Base-by-base conservation (phyloP, 2,113 vertebrate genomes). In the Urocynchramus pylzowi region DNA sequence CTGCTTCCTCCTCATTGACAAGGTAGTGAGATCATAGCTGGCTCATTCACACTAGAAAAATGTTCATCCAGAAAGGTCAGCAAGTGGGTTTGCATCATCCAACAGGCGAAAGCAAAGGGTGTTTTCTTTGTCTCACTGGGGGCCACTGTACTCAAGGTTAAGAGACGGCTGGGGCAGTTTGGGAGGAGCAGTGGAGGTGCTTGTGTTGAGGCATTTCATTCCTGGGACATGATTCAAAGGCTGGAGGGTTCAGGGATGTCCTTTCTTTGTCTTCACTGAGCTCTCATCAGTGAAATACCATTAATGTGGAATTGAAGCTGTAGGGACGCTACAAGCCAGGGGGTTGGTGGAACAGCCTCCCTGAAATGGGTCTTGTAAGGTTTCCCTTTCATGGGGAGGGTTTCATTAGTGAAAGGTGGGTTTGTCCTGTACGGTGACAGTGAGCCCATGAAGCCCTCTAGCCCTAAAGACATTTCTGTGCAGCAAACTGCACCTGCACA, bases 11-110 rank as follows among this genome's bases (percentile, higher is more conserved):
- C 86, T 95, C 93, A 92, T 96, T 94, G 92, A 95, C 94, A 97
- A 97, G 97, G 85, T 94, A 96, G 96, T 97, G 96, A 97, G 95
- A 94, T 97, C 97, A 98, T 97, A 93, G 96, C 91, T 95, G 94
- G 93, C 91, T 87, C 92, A 91, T 95, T 96, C 91, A 95, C 95
- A 90, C 93, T 96, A 92, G 93, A 92, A 97, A 97, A 85, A 94
- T 91, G 90, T 96, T 96, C 90, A 89, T 93, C 90, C 95, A 94
- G 90, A 97, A 97, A 96, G 92, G 95, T 97, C 96, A 95, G 74
- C 64, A 78, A 87, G 91, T 92, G 84, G 95, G 88, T 93, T 95
- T 93, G 85, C 89, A 94, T 96, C 94, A 93, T 93, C 81, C 91
- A 79, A 18, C 54, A 61, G 86, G 88, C 75, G 0, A 94, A 81